phyloP scores from a whole-genome alignment of 2,888 invertebrate genomes.

The Lycia hirtaria region DNA sequence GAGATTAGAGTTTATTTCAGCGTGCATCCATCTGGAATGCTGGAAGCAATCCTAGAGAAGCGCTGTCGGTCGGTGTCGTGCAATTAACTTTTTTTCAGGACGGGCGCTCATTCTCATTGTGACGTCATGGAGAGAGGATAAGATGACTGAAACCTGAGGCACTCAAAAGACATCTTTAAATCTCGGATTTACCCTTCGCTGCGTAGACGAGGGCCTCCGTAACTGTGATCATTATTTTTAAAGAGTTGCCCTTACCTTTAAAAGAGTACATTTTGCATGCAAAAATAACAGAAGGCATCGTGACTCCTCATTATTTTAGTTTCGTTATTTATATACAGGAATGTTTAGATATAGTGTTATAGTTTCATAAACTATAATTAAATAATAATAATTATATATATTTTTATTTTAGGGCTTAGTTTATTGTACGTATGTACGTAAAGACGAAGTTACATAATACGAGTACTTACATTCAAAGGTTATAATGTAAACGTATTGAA shows the following conservation, averaged over 20 bases:
- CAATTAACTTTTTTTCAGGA: conserved; percentile 80
- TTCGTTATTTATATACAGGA: too few relatives aligned
- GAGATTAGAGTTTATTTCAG: conserved; percentile 47
- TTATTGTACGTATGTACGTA: too few relatives aligned
- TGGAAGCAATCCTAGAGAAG: conserved; percentile 59
- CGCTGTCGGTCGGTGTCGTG: conserved; percentile 61
- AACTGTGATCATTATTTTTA: conserved; percentile 31
- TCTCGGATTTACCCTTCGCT: conserved; percentile 51
- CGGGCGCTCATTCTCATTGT: conserved; percentile 68
- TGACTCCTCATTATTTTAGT: too few relatives aligned
- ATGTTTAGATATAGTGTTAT: too few relatives aligned
- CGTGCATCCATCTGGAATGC: conserved; percentile 49
- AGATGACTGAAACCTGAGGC: conserved; percentile 60
- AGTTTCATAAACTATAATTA: too few relatives aligned
- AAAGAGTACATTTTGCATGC: too few relatives aligned
- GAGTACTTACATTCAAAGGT: too few relatives aligned
- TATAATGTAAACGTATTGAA: too few relatives aligned
- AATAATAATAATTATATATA: too few relatives aligned
- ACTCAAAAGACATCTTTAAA: conserved; percentile 67
- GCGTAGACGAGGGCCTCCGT: conserved; percentile 44
- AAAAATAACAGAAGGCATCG: too few relatives aligned
- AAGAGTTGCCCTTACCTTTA: conserved; percentile 20
- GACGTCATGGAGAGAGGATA: conserved; percentile 65
- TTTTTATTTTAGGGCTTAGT: too few relatives aligned
- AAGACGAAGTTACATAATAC: too few relatives aligned